Base-by-base conservation (phyloP, 2,797 vertebrate genomes). In the Craterocephalus amniculus region DNA sequence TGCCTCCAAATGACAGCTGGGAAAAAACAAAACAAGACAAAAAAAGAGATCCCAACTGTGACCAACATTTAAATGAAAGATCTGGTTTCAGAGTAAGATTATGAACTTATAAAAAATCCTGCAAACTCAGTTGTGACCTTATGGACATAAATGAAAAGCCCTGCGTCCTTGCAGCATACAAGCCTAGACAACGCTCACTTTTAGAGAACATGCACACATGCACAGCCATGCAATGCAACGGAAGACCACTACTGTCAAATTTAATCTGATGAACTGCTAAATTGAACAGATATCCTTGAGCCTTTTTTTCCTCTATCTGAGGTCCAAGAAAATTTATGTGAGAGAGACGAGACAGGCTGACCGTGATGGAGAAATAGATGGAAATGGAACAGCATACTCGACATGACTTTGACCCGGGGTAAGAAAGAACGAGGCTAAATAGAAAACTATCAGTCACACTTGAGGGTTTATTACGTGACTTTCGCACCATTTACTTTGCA, bases 221-320 rank as follows among this genome's bases (percentile, higher is more conserved):
- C 64, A 79, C 80, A 91, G 74, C 75, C 84, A 79, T 85, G 86
- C 74, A 58, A 71, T 76, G 68, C 80, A 63, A 77, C 63, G 67
- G 83, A 71, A 76, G 81, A 80, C 83, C 82, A 78, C 81, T 84
- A 81, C 78, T 83, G 79, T 83, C 73, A 69, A 86, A 76, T 84
- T 86, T 88, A 86, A 90, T 87, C 83, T 87, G 87, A 87, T 87
- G 83, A 86, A 84, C 80, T 57, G 83, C 76, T 86, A 86, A 87
- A 89, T 89, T 80, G 74, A 88, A 81, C 84, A 85, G 86, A 89
- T 74, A 86, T 88, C 83, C 77, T 72, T 85, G 74, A 86, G 76
- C 67, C 48, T 51, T 66, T 78, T 70, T 68, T 66, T 78, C 18
- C 66, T 66, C 76, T 20, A 66, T 38, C 64, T 72, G 54, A 81